These are phyloP conservation scores for Panzeria rudis DNA, from an alignment of 2,888 invertebrate species.

Conservation along the genomic window DNA sequence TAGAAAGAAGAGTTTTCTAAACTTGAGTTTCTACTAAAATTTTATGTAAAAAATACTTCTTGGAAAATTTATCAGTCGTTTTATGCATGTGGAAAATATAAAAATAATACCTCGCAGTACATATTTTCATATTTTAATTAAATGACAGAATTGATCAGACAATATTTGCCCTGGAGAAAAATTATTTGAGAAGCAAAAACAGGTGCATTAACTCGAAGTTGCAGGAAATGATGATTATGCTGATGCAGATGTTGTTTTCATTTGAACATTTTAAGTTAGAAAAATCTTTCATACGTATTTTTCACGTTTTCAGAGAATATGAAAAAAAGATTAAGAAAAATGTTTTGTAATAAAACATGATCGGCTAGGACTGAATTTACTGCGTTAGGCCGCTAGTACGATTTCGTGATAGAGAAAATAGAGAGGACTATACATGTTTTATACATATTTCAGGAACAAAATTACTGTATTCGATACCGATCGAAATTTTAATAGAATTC, in stretches of 20 bases:
- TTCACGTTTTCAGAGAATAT: background rate
- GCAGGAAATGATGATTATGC: slow-evolving; percentile 13
- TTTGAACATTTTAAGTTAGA: background rate
- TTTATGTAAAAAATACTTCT: background rate
- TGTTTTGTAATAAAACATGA: background rate
- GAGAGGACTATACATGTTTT: no score
- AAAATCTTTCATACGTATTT: background rate
- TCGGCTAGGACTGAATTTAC: no score
- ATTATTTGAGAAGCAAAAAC: slow-evolving; percentile 35
- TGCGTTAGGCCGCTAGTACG: no score
- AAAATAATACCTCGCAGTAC: background rate
- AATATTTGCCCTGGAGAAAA: slow-evolving; percentile 32
- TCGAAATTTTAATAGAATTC: no score
- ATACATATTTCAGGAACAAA: no score
- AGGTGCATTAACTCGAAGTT: slow-evolving; percentile 6
- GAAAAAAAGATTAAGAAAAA: background rate
- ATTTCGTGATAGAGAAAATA: no score
- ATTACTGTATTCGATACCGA: no score
- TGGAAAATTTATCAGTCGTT: background rate
- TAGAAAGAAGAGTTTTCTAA: background rate
- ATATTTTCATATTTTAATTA: slow-evolving; percentile 2
- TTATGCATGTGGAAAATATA: background rate
- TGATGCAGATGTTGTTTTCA: slow-evolving; percentile 24
- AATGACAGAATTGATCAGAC: slow-evolving; percentile 17
- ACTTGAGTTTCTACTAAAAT: background rate